These are phyloP conservation scores for Zosterops borbonicus DNA, from an alignment of 2,113 vertebrate genomes.

Conservation along the genomic window DNA sequence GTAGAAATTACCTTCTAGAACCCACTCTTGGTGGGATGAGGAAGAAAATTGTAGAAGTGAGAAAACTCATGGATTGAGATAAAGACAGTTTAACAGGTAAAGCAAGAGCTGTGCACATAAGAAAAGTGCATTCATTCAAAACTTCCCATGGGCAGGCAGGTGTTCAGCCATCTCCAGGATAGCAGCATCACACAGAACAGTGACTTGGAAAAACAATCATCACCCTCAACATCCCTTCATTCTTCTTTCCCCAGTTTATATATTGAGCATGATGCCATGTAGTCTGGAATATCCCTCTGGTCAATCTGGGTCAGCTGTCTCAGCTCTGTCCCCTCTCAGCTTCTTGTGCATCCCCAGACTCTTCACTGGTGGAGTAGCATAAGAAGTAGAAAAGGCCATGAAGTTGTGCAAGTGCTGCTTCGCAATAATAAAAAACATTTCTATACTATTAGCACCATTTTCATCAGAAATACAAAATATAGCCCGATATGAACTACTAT, in stretches of 20 bases:
- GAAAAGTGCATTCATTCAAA: not conserved
- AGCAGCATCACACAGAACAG: not conserved
- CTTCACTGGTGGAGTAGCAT: fast-evolving
- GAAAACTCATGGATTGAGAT: not conserved
- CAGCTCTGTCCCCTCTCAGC: not conserved
- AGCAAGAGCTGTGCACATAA: not conserved
- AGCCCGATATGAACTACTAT: not conserved
- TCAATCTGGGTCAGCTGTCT: not conserved
- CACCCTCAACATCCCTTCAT: not conserved
- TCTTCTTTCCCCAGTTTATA: not conserved
- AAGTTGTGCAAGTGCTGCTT: not conserved
- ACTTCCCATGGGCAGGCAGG: not conserved
- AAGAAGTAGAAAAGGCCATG: not conserved
- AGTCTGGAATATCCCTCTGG: not conserved
- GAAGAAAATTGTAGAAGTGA: not conserved
- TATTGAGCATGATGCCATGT: not conserved
- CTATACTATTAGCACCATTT: not conserved
- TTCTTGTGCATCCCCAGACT: not conserved
- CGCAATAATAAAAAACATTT: not conserved
- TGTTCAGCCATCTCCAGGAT: not conserved
- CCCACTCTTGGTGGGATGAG: not conserved
- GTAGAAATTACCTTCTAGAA: not conserved
- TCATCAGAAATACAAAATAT: not conserved
- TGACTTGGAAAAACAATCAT: not conserved
- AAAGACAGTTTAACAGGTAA: not conserved